Evolutionary conservation across 2,113 vertebrate species (phyloP).

Genomic region (Camelus dromedarius): DNA sequence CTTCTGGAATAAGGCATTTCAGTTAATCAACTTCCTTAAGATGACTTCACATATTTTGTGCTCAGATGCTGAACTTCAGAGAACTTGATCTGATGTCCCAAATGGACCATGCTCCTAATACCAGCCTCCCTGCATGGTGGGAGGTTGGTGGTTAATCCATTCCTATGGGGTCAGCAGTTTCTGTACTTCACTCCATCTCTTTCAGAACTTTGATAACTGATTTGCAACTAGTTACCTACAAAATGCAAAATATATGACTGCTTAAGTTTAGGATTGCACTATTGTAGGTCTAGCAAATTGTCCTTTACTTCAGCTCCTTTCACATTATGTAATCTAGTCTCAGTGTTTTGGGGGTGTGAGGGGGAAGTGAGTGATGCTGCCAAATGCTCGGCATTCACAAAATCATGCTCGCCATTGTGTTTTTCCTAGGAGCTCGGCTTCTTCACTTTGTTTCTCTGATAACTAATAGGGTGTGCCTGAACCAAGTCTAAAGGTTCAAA

Average conservation of each 20-base stretch:
- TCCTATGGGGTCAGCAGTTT: background rate
- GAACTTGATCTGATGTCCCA: background rate
- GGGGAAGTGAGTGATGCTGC: background rate
- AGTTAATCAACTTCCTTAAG: slow-evolving; percentile 1
- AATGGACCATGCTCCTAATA: background rate
- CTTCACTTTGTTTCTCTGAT: background rate
- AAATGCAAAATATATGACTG: background rate
- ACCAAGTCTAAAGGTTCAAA: background rate
- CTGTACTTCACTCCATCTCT: background rate
- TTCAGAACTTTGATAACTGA: background rate
- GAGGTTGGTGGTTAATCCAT: background rate
- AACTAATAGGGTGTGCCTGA: background rate
- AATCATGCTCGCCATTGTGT: background rate
- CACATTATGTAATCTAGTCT: background rate
- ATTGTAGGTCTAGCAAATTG: background rate
- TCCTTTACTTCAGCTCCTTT: background rate
- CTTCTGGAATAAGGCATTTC: background rate
- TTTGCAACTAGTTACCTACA: slow-evolving; percentile 4
- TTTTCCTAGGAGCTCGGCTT: background rate
- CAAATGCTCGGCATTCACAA: slow-evolving; percentile 14
- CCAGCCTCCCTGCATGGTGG: background rate
- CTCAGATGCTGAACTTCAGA: background rate
- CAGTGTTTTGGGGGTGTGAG: background rate
- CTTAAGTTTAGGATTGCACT: background rate
- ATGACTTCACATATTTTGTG: background rate